These are phyloP conservation scores for Eutolmus rufibarbis DNA, from an alignment of 2,888 invertebrate species.

Conservation along the genomic window DNA sequence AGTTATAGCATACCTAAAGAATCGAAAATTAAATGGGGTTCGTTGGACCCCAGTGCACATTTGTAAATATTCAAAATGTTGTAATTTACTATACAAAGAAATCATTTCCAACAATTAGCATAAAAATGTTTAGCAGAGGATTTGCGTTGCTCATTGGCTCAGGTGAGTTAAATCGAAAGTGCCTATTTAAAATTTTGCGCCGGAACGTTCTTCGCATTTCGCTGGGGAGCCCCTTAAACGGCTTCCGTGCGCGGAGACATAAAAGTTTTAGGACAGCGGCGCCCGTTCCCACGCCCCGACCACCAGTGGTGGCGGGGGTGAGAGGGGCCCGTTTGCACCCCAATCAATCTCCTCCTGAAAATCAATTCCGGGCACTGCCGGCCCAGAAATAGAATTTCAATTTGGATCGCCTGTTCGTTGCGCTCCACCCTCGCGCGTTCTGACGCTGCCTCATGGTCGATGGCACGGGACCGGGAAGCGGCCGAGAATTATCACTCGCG, in stretches of 20 bases:
- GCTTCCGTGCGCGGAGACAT: neutral
- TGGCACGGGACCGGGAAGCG: neutral
- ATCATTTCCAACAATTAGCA: too few relatives aligned
- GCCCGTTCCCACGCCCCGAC: neutral
- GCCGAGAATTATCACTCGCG: neutral
- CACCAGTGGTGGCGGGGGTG: neutral
- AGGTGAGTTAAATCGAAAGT: too few relatives aligned
- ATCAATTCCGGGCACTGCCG: neutral
- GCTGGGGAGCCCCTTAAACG: neutral
- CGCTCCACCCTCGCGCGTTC: neutral
- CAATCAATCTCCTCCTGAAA: neutral
- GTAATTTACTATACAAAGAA: too few relatives aligned
- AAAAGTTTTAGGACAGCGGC: neutral
- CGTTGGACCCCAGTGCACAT: too few relatives aligned
- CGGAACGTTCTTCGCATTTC: neutral
- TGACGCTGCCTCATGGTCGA: neutral
- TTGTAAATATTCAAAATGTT: too few relatives aligned
- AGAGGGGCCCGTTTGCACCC: neutral
- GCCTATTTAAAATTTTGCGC: neutral
- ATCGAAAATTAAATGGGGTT: too few relatives aligned
- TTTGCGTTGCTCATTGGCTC: too few relatives aligned
- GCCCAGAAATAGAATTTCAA: neutral
- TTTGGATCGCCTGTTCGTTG: neutral
- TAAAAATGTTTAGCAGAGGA: too few relatives aligned
- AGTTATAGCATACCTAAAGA: too few relatives aligned